Percentiles rank a stretch among this genome's conserved stretches.
These are phyloP conservation scores for Dasypogon diadema DNA, from an alignment of 2,888 invertebrate species.

Conservation along the genomic window DNA sequence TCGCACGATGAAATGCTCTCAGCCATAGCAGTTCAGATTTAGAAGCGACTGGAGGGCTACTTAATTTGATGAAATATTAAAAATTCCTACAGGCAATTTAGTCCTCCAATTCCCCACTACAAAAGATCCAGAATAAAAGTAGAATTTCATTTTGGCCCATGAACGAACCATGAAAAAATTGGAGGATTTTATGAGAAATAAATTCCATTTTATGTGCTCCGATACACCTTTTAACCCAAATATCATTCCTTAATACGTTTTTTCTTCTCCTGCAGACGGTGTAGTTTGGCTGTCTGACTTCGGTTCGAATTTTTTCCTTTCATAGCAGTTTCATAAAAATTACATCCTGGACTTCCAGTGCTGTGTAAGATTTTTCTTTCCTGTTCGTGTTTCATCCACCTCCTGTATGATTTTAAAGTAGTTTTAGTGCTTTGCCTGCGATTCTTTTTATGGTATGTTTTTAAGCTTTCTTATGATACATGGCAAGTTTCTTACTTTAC, in stretches of 20 bases:
- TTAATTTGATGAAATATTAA: constrained; percentile 69
- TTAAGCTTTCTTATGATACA: constrained; percentile 46
- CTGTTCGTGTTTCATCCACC: constrained; percentile 4
- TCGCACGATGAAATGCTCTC: constrained; percentile 33
- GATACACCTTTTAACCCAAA: constrained; percentile 59
- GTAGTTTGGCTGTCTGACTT: constrained; percentile 40
- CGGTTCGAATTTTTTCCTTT: constrained; percentile 40
- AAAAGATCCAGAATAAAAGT: constrained; percentile 40
- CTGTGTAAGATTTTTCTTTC: constrained; percentile 38
- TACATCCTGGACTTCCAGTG: constrained; percentile 47
- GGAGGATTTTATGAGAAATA: constrained; percentile 59
- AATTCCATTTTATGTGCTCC: constrained; percentile 60
- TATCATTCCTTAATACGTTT: constrained; percentile 54
- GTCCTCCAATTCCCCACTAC: constrained; percentile 51
- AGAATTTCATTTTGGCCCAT: constrained; percentile 46
- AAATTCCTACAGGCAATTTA: constrained; percentile 62
- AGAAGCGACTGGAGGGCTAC: constrained; percentile 60
- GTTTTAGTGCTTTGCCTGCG: constrained; percentile 46
- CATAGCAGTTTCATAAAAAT: constrained; percentile 46
- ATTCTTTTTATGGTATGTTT: constrained; percentile 27
- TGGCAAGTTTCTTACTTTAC: constrained; percentile 38
- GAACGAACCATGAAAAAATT: constrained; percentile 45
- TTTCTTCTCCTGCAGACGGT: constrained; percentile 39
- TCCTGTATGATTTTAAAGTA: constrained; percentile 48
- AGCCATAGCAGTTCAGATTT: constrained; percentile 47